A percentile compares a stretch with the other conserved stretches of the same genome.
phyloP scores from a whole-genome alignment of 2,113 vertebrate genomes.

The Vireo altiloquus region DNA sequence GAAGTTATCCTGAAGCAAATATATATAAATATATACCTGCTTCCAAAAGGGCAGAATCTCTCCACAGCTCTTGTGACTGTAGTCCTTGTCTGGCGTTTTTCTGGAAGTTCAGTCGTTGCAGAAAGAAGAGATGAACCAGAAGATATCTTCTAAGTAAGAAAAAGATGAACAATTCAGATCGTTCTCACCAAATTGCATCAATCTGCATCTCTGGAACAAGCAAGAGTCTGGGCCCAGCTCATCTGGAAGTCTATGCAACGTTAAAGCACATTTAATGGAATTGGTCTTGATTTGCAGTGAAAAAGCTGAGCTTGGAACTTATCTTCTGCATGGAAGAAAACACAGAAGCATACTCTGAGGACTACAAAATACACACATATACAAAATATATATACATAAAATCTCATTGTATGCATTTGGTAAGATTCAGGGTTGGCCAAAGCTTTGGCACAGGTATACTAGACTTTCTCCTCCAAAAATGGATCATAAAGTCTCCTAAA shows the following conservation, averaged over 20 bases:
- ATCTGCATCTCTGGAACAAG: background rate
- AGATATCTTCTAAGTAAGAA: slow-evolving; percentile 25
- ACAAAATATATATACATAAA: background rate
- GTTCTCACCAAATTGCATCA: background rate
- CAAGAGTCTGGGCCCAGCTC: background rate
- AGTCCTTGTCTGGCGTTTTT: slow-evolving; percentile 55
- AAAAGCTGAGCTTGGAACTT: background rate
- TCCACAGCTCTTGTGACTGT: slow-evolving; percentile 73
- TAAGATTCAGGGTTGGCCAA: background rate
- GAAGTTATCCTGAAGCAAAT: background rate
- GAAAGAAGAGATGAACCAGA: background rate
- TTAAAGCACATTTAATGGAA: background rate
- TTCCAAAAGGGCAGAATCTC: slow-evolving; percentile 77
- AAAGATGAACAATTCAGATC: background rate
- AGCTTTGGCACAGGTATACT: background rate
- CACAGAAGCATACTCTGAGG: background rate
- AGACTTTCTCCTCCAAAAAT: background rate
- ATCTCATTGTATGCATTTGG: background rate
- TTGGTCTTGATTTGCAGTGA: background rate
- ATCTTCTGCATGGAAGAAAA: background rate
- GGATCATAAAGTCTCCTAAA: background rate
- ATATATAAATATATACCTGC: slow-evolving; percentile 74
- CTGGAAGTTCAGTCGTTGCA: background rate
- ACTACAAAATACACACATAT: background rate
- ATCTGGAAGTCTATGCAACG: background rate